A percentile compares a stretch with the other conserved stretches of the same genome.
Conservation (phyloP, 2,888 invertebrate genomes). For the Temnothorax unifasciatus region DNA sequence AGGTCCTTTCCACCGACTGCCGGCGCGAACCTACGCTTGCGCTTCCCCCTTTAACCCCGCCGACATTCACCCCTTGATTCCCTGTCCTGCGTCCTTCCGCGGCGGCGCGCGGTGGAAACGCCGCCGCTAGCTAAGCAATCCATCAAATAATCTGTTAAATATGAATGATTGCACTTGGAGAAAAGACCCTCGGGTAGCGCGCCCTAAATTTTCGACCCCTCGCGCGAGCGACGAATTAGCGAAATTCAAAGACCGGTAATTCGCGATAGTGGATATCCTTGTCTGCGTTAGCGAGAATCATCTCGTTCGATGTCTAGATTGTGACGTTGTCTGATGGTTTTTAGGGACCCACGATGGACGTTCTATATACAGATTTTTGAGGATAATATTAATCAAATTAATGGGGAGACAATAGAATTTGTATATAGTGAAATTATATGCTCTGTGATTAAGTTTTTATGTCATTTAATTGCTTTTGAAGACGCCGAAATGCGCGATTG, state of each 20-base stretch:
- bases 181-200: slow-evolving; percentile 45
- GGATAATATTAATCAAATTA: slow-evolving; percentile 35
- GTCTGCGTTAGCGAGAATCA: slow-evolving; percentile 39
- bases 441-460: too few relatives aligned
- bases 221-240: slow-evolving; percentile 58
- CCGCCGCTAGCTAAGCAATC: slow-evolving; percentile 65
- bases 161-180: slow-evolving; percentile 71
- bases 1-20: slow-evolving; percentile 44
- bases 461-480: neutral
- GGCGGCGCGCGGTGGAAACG: neutral
- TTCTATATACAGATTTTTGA: neutral
- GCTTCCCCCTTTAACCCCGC: slow-evolving; percentile 44
- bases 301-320: neutral
- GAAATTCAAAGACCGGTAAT: slow-evolving; percentile 65
- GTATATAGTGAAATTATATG: neutral
- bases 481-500: neutral
- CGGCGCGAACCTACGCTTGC: slow-evolving; percentile 37
- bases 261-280: slow-evolving; percentile 56
- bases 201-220: slow-evolving; percentile 49
- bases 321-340: slow-evolving; percentile 11
- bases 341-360: neutral
- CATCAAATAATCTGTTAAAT: slow-evolving; percentile 79
- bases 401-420: neutral
- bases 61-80: slow-evolving; percentile 15
- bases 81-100: slow-evolving; percentile 28